Conservation (phyloP, 1,140 invertebrate genomes). For the Drosophila watanabei region DNA sequence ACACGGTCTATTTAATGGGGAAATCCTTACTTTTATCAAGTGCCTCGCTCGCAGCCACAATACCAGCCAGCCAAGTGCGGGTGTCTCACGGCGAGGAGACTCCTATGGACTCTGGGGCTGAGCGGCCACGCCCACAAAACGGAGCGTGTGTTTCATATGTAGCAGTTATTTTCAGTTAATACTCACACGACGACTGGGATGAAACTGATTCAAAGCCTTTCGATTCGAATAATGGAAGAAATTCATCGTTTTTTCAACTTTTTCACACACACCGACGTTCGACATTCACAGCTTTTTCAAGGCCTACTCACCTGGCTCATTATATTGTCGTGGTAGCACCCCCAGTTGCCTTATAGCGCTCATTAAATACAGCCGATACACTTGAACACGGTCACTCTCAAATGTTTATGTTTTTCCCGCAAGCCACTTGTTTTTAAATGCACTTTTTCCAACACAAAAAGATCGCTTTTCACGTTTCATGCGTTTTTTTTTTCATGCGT, state of each 20-base stretch:
- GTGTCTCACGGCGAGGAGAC: conserved; percentile 67
- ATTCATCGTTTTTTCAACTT: conserved; percentile 71
- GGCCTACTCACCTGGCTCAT: conserved; percentile 85
- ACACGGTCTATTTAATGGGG: conserved; percentile 53
- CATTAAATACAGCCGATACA: conserved; percentile 80
- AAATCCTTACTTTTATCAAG: conserved; percentile 53
- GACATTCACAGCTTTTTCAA: conserved; percentile 81
- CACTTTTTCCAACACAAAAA: conserved; percentile 76
- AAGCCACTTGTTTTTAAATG: conserved; percentile 79
- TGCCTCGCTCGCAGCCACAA: conserved; percentile 25
- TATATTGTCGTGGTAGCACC: conserved; percentile 82
- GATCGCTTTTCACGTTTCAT: conserved; percentile 68
- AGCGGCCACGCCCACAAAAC: conserved; percentile 74
- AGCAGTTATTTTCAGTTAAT: conserved; percentile 57
- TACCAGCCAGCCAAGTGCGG: conserved; percentile 38
- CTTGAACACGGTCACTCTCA: conserved; percentile 48
- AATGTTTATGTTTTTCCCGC: conserved; percentile 69
- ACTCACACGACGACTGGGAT: conserved; percentile 71
- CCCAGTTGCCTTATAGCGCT: conserved; percentile 75
- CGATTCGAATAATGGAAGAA: conserved; percentile 66
- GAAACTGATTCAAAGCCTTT: conserved; percentile 62
- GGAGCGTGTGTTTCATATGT: conserved; percentile 30
- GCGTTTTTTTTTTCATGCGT: conserved; percentile 65
- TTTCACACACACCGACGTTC: conserved; percentile 71
- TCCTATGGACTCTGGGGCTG: conserved; percentile 49